Percentiles rank a stretch among this genome's conserved stretches.
Evolutionary conservation across 1,140 invertebrate species (phyloP).

Genomic region (Drosophila takahashii): DNA sequence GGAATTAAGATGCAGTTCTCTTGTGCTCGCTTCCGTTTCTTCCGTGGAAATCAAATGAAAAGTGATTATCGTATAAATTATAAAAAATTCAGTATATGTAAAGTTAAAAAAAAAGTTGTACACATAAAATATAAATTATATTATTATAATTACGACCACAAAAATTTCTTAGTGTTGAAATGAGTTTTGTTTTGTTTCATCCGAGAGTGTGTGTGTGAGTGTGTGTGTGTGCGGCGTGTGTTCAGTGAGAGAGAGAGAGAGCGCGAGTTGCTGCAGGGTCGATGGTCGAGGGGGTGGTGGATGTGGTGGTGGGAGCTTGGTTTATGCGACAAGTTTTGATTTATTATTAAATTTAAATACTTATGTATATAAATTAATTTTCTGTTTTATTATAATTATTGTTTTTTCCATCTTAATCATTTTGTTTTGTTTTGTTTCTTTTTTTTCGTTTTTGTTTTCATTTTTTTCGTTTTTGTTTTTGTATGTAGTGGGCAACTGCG

Average conservation of each 20-base stretch:
- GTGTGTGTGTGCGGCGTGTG: conserved; percentile 22
- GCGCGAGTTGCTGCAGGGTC: conserved; percentile 26
- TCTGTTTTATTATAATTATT: conserved; percentile 77
- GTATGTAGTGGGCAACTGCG: conserved; percentile 81
- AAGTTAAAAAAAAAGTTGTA: conserved; percentile 77
- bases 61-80: conserved; percentile 80
- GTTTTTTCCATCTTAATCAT: conserved; percentile 62
- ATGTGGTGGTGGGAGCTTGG: conserved; percentile 25
- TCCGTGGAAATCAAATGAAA: conserved; percentile 70
- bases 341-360: conserved; percentile 82
- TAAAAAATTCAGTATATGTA: conserved; percentile 82
- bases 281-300: conserved; percentile 31
- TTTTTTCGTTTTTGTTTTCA: conserved; percentile 4
- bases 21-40: conserved; percentile 3
- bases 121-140: conserved; percentile 83
- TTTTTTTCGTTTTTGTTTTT: conserved; percentile 43
- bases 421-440: conserved; percentile 29
- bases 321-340: conserved; percentile 81
- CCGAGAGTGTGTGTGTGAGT: conserved; percentile 11
- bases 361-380: conserved; percentile 81
- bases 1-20: conserved; percentile 56
- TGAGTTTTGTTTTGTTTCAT: conserved; percentile 63
- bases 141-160: conserved; percentile 82
- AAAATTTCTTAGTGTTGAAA: conserved; percentile 76
- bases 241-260: conserved; percentile 30